phyloP scores from a whole-genome alignment of 2,113 vertebrate species.

The Hyla sarda region DNA sequence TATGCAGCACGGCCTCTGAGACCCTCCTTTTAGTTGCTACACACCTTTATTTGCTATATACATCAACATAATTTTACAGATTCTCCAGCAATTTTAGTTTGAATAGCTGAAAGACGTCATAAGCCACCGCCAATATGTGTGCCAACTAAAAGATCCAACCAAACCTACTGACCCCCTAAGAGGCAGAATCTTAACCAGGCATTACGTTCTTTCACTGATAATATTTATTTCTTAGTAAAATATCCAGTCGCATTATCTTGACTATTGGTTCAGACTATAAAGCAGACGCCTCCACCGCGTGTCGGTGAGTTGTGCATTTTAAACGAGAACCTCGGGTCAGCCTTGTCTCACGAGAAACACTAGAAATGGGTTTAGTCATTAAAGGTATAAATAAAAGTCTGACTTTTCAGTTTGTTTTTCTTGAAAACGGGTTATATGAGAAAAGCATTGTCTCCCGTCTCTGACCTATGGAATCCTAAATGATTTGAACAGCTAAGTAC shows the following conservation, averaged over 20 bases:
- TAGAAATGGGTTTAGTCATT: conserved; percentile 12
- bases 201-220: not conserved
- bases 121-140: not conserved
- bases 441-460: not conserved
- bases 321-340: not conserved
- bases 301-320: not conserved
- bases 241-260: not conserved
- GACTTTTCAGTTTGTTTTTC: not conserved
- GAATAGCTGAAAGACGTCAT: not conserved
- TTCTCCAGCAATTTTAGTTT: too few relatives aligned
- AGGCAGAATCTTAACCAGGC: not conserved
- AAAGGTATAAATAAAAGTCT: not conserved
- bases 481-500: not conserved
- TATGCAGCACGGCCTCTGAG: too few relatives aligned
- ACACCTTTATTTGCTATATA: too few relatives aligned
- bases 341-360: not conserved
- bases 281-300: not conserved
- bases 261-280: not conserved
- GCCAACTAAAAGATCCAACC: not conserved
- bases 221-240: not conserved
- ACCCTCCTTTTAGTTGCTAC: too few relatives aligned
- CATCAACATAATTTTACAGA: too few relatives aligned
- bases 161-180: not conserved
- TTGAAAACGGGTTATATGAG: not conserved
- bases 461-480: not conserved